Conservation (phyloP, 2,113 vertebrate genomes). For the Calidris pygmaea region DNA sequence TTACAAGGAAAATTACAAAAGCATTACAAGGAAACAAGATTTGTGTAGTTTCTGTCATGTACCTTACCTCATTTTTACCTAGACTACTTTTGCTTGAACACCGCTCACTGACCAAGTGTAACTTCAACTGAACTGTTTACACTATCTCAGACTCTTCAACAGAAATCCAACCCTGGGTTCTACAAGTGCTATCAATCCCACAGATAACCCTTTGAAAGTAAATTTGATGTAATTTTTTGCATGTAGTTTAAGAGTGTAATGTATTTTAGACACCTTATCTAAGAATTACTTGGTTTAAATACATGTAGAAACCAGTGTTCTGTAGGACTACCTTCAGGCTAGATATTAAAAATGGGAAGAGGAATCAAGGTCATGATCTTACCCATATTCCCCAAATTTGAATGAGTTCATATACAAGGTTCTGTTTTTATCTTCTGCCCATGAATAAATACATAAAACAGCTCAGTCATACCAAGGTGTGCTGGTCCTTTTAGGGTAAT, state of each 20-base stretch:
- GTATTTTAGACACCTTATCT: not conserved
- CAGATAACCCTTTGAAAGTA: not conserved
- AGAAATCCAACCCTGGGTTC: not conserved
- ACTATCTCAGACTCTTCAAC: not conserved
- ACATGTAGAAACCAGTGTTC: not conserved
- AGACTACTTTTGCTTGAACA: not conserved
- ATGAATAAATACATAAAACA: slow-evolving; percentile 3
- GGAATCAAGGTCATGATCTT: not conserved
- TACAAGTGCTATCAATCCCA: not conserved
- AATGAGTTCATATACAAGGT: not conserved
- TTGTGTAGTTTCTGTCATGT: not conserved
- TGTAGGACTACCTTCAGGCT: not conserved
- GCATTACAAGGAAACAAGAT: not conserved
- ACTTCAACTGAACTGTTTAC: not conserved
- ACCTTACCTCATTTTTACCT: not conserved
- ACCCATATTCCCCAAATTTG: not conserved
- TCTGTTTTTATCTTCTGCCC: not conserved
- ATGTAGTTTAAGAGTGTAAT: not conserved
- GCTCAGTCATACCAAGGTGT: slow-evolving; percentile 77
- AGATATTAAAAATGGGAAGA: not conserved
- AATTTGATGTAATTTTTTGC: not conserved
- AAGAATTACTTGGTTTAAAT: not conserved
- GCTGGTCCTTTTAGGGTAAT: slow-evolving; percentile 88
- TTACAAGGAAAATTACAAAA: too few relatives aligned
- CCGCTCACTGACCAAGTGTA: not conserved